phyloP scores from a whole-genome alignment of 37 sponge, comb jelly and placozoan species.

The Cliona cf. orientalis region DNA sequence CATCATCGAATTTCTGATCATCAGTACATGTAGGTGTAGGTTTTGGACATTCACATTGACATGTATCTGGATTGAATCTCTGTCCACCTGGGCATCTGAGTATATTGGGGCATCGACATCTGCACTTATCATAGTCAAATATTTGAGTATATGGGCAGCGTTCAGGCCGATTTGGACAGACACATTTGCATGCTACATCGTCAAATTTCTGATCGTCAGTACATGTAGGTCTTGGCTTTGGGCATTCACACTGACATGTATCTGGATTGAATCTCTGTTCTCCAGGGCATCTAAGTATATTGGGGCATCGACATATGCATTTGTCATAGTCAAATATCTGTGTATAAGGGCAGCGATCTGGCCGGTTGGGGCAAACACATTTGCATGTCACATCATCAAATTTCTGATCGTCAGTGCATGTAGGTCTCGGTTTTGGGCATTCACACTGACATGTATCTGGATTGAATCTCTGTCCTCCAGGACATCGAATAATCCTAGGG shows the following conservation, averaged over 20 bases:
- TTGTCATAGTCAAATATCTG: slow-evolving; percentile 21
- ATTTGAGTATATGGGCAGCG: too few species aligned
- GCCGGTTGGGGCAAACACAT: slow-evolving; percentile 13
- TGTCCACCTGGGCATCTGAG: too few species aligned
- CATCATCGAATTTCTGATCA: too few species aligned
- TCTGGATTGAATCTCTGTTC: slow-evolving; percentile 21
- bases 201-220: too few species aligned
- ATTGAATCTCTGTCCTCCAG: neutral
- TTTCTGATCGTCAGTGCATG: too few species aligned
- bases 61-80: slow-evolving; percentile 9
- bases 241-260: slow-evolving; percentile 47
- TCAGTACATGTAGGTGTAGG: too few species aligned
- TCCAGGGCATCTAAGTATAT: neutral
- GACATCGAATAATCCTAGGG: neutral
- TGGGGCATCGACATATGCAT: slow-evolving; percentile 13
- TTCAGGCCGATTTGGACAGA: too few species aligned
- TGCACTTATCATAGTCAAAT: too few species aligned
- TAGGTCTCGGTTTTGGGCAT: too few species aligned
- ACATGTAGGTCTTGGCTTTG: neutral
- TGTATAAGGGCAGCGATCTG: neutral
- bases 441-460: slow-evolving; percentile 37
- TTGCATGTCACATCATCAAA: slow-evolving; percentile 9
- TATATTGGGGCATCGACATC: too few species aligned
- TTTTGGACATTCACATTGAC: slow-evolving; percentile 55
- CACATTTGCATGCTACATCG: too few species aligned